Base-by-base conservation (phyloP, 2,888 invertebrate genomes). In the Isoperla grammatica region DNA sequence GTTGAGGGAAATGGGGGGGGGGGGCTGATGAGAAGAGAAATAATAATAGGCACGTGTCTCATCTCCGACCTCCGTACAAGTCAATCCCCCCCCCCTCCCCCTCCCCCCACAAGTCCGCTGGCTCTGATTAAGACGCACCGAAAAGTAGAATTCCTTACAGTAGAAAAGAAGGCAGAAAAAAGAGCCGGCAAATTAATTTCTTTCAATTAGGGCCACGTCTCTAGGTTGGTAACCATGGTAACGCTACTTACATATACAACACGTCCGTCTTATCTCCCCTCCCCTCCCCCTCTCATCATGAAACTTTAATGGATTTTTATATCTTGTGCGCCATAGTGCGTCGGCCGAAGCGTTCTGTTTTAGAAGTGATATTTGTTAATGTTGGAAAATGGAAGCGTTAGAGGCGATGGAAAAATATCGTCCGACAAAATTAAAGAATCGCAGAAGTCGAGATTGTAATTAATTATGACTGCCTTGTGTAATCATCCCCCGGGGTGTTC, bases 31-130 rank as follows among this genome's bases (percentile, higher is more conserved):
- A 50, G 55, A 56, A 50, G 50, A 56, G 53, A 57, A 56, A 56
- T 63, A 63, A 63, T 63, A 63, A 63, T 63, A 59, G 61, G 61
- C 63, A 63, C 63, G 63, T 63, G 63, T 57, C 57, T 56, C 63
- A 63, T 63, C 63, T 61, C 54, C 58, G 63, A 63, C 63, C 63
- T 61, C 54, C 12, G 35, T 22, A 40, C 58, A 54, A 53, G 53
- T 53, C 53, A 53, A 39, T 42, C 59, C 49, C 53, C 59, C 59
- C 23, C 40, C 20, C 20, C 23, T 53, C 48, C 39, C 37, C 49
- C 50, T 29, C 56, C 8, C 29, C 35, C 37, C 56, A 22, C 29
- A 46, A 50, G 29, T 50, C 29, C 22, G 15, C 49, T 17, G 15
- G 19, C 19, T 12, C 53, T 53, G 53, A 53, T 53, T 53, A 53